Percentiles rank a stretch among this genome's conserved stretches.
These are phyloP conservation scores for Ennomos quercinarius DNA, from an alignment of 2,888 invertebrate genomes.

Conservation along the genomic window DNA sequence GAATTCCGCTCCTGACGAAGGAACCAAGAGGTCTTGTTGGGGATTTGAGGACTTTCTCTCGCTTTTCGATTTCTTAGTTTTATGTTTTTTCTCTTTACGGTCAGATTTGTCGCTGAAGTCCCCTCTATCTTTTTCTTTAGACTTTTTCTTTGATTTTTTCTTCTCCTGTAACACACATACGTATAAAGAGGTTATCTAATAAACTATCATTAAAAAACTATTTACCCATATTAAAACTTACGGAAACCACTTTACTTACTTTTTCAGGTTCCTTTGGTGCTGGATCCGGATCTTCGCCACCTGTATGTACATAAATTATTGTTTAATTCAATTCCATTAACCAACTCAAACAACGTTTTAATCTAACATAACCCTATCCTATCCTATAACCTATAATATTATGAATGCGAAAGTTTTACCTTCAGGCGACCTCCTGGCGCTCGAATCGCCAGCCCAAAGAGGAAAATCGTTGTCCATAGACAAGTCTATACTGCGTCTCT, in stretches of 20 bases:
- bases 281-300: constrained; percentile 76
- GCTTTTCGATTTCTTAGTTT: constrained; percentile 80
- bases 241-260: constrained; percentile 46
- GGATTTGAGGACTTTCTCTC: constrained; percentile 72
- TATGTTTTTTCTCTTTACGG: constrained; percentile 84
- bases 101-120: constrained; percentile 80
- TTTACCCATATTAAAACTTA: constrained; percentile 17
- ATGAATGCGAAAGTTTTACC: constrained; percentile 83
- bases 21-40: constrained; percentile 78
- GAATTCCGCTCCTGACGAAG: constrained; percentile 41
- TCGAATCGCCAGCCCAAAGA: constrained; percentile 88
- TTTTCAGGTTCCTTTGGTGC: constrained; percentile 64
- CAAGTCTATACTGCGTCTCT: constrained; percentile 62
- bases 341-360: no score
- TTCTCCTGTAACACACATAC: constrained; percentile 64
- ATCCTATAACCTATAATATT: no score
- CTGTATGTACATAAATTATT: constrained; percentile 49
- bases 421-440: constrained; percentile 91
- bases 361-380: no score
- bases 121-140: constrained; percentile 81
- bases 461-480: constrained; percentile 65
- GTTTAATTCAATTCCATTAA: no score
- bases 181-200: constrained; percentile 8
- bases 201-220: background rate
- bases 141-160: constrained; percentile 84